phyloP scores from a whole-genome alignment of 2,888 invertebrate genomes.

The Plebejus argus region DNA sequence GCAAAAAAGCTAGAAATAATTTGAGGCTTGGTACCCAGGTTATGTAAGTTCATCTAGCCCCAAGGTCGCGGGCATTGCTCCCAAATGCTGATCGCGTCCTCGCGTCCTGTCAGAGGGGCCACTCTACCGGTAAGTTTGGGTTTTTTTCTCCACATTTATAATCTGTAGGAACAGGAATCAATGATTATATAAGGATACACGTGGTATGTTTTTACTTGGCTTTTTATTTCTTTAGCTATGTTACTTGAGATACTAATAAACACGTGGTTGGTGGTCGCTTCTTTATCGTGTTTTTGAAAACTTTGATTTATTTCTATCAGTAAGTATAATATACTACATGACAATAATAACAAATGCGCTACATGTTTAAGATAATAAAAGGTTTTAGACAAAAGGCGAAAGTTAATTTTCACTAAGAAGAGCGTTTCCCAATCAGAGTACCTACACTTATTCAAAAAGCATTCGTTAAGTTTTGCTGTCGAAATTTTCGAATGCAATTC shows the following conservation, averaged over 20 bases:
- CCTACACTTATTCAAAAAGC: background rate
- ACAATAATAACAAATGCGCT: background rate
- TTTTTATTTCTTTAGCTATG: constrained; percentile 7
- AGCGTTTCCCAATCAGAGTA: background rate
- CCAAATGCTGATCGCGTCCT: constrained; percentile 78
- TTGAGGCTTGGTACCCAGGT: constrained; percentile 71
- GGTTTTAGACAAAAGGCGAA: background rate
- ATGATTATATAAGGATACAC: constrained; percentile 27
- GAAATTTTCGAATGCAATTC: too few relatives aligned
- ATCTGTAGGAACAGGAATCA: constrained; percentile 26
- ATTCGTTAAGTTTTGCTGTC: too few relatives aligned
- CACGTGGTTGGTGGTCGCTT: constrained; percentile 5
- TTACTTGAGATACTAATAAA: constrained; percentile 9
- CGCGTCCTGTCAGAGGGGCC: constrained; percentile 61
- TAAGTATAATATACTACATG: background rate
- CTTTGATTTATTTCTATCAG: background rate
- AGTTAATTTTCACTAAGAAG: background rate
- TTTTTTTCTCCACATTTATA: constrained; percentile 52
- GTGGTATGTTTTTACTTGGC: constrained; percentile 7
- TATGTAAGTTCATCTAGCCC: constrained; percentile 79
- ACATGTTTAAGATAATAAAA: background rate
- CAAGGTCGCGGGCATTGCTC: constrained; percentile 80
- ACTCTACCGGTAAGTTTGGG: constrained; percentile 57
- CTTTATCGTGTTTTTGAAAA: background rate
- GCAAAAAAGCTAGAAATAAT: constrained; percentile 74